Evolutionary conservation across 2,113 vertebrate species (phyloP), one percentile per base, ranked within the genome.

Genomic region (Podiceps cristatus): DNA sequence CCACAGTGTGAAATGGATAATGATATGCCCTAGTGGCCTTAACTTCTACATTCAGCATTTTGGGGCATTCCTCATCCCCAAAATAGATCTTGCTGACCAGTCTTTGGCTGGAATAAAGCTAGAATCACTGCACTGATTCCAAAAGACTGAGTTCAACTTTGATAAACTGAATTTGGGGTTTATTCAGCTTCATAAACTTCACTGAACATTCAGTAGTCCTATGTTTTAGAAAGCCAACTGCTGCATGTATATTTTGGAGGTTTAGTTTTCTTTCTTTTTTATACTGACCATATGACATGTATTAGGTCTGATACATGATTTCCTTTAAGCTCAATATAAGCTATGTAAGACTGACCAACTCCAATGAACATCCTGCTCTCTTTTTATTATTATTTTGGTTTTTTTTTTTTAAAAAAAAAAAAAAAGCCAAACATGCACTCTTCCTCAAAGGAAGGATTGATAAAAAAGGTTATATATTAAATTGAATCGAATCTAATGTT

Each of bases 81-180:
- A 40, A 92, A 92, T 67, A 93, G 82, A 93, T 45, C 45, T 58
- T 90, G 59, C 59, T 94, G 78, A 73, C 58, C 85, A 69, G 71
- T 35, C 19, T 45, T 62, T 16, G 31, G 59, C 74, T 91, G 75
- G 42, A 79, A 66, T 20, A 62, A 86, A 66, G 75, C 82, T 90
- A 62, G 14, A 85, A 87, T 85, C 91, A 56, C 69, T 60, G 44
- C 20, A 49, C 3, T 11, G 68, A 50, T 80, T 90, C 64, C 76
- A 89, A 18, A 76, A 72, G 19, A 35, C 55, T 87, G 42, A 62
- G 52, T 44, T 95, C 49, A 92, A 44, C 71, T 86, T 55, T 64
- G 71, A 79, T 68, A 72, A 94, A 72, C 28, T 50, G 58, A 67
- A 45, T 82, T 78, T 68, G 33, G 44, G 25, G 2, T 69, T 79